A percentile compares a stretch with the other conserved stretches of the same genome.
Evolutionary conservation across 2,113 vertebrate genomes (phyloP).

Genomic region (Pteruthius melanotis): DNA sequence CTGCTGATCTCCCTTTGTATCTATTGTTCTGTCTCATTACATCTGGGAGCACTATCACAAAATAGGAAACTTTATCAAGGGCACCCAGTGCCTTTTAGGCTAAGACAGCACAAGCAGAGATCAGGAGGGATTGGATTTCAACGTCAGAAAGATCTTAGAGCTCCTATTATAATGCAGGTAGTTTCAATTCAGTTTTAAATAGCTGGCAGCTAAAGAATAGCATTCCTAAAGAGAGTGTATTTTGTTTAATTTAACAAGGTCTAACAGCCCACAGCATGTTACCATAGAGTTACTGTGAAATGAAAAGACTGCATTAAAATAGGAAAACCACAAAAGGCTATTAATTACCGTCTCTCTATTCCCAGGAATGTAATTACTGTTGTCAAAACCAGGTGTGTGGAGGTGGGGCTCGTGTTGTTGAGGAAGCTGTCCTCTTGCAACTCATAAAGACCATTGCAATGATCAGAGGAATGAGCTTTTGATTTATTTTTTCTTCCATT

Average conservation of each 20-base stretch:
- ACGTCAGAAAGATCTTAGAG: conserved; percentile 54
- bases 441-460: background rate
- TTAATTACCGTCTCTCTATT: conserved; percentile 51
- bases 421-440: background rate
- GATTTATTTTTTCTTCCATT: background rate
- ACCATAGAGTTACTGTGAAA: conserved; percentile 32
- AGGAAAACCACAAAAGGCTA: conserved; percentile 53
- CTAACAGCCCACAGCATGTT: conserved; percentile 60
- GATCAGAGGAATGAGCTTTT: conserved; percentile 40
- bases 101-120: conserved; percentile 39
- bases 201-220: conserved; percentile 63
- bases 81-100: conserved; percentile 38
- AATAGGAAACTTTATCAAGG: conserved; percentile 63
- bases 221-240: conserved; percentile 52
- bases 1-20: conserved; percentile 31
- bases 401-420: background rate
- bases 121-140: conserved; percentile 57
- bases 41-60: conserved; percentile 17
- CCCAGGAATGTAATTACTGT: conserved; percentile 59
- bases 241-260: conserved; percentile 69
- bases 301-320: conserved; percentile 58
- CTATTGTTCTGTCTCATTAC: conserved; percentile 58
- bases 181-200: conserved; percentile 53
- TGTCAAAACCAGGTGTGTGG: conserved; percentile 40
- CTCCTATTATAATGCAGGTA: conserved; percentile 50